phyloP scores from a whole-genome alignment of 2,797 vertebrate species.

The Glyptemys insculpta region DNA sequence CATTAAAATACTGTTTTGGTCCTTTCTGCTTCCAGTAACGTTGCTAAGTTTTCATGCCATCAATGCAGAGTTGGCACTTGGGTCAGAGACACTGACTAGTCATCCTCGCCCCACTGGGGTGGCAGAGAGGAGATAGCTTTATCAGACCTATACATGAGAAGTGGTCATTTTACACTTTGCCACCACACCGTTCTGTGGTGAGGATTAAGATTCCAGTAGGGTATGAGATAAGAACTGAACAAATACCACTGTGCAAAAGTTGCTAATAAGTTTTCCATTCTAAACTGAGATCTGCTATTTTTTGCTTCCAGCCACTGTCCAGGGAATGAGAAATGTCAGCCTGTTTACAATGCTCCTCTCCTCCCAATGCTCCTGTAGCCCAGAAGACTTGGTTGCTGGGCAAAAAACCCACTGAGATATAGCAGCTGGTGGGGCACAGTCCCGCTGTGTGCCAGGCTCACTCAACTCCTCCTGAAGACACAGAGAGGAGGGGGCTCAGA shows the following conservation, averaged over 20 bases:
- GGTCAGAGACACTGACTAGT: rapidly evolving
- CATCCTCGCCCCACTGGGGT: not conserved
- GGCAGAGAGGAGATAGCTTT: not conserved
- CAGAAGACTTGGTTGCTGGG: not conserved
- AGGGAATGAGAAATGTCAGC: rapidly evolving
- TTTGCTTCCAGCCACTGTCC: slow-evolving; percentile 23
- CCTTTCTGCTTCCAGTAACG: slow-evolving; percentile 71
- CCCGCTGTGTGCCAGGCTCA: not conserved
- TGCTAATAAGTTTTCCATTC: slow-evolving; percentile 69
- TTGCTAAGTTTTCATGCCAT: not conserved
- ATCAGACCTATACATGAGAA: not conserved
- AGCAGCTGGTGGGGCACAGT: not conserved
- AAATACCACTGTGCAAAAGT: slow-evolving; percentile 74
- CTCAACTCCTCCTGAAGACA: not conserved
- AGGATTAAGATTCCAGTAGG: slow-evolving; percentile 58
- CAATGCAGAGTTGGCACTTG: not conserved
- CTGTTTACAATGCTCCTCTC: not conserved
- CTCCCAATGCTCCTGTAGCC: not conserved
- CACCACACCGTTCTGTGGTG: slow-evolving; percentile 4
- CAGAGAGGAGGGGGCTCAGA: not conserved
- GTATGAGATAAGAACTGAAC: slow-evolving; percentile 17
- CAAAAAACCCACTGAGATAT: not conserved
- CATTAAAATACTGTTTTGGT: slow-evolving; percentile 82
- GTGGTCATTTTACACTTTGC: not conserved
- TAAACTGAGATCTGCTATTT: slow-evolving; percentile 63